Evolutionary conservation across 2,113 vertebrate genomes (phyloP), one percentile per base, ranked within the genome.

Genomic region (Aythya baeri): DNA sequence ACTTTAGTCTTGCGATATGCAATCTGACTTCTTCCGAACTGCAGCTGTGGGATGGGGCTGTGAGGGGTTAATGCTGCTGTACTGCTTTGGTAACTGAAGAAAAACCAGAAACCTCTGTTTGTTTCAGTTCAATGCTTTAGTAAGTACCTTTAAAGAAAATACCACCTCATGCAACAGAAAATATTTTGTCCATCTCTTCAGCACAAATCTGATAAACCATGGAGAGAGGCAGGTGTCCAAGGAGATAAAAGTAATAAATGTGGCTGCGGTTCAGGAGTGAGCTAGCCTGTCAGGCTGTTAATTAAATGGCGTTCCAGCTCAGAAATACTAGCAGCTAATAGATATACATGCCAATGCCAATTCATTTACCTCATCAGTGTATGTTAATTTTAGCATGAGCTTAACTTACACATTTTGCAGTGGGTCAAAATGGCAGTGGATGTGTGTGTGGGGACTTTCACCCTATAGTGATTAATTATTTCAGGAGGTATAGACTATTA

Each of bases 201-300:
- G 78, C 29, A 87, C 75, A 87, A 81, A 93, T 93, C 88, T 92
- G 92, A 92, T 95, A 96, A 93, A 91, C 41, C 58, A 71, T 0
- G 0, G 77, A 83, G 88, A 90, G 76, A 86, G 68, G 83, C 87
- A 91, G 80, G 86, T 94, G 92, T 90, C 90, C 67, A 81, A 86
- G 83, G 86, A 96, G 90, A 88, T 96, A 96, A 92, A 94, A 90
- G 80, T 78, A 96, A 88, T 94, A 94, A 81, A 88, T 54, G 77
- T 6, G 3, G 73, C 83, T 94, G 79, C 83, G 72, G 70, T 81
- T 96, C 2, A 11, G 80, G 68, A 79, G 58, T 58, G 73, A 93
- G 76, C 52, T 82, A n/a, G 86, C 26, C 50, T 97, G 93, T 90
- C 91, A 94, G 80, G 52, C 57, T 90, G 83, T 67, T 93, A 93